Evolutionary conservation across 1,140 invertebrate genomes (phyloP), one percentile per base, ranked within the genome.

Genomic region (Trichoplusia ni): DNA sequence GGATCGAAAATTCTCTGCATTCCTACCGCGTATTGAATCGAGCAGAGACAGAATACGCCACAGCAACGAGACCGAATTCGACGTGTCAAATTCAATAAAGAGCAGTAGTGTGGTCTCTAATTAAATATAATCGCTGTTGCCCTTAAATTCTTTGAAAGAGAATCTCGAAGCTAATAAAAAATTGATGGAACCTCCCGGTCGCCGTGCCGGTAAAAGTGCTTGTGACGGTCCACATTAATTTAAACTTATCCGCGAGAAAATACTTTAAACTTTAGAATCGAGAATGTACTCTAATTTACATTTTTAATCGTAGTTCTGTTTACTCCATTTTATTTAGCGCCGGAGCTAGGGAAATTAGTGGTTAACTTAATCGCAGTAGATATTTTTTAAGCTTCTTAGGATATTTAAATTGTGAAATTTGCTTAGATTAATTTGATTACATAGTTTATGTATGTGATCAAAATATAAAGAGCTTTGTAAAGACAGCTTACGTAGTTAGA

Each of bases 161-260:
- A 79, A 77, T 77, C 66, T 77, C 67, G 54, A 64, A 73, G 60
- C 73, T 77, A 75, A 86, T 86, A 79, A 83, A 84, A 84, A 84
- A 84, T 81, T 82, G 71, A 86, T 72, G 63, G 65, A 47, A 63
- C 49, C 73, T 64, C 70, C 67, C 64, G 62, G 62, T 47, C 53
- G 61, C 31, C 58, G 42, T 60, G 60, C 69, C 63, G 60, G 64
- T 59, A 73, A 75, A 75, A 77, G 73, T 76, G 69, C 75, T 62
- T 69, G 71, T 75, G 74, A 82, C 78, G 70, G 60, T 74, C 71
- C 71, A 77, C 76, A 79, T 82, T 85, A 83, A 85, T 86, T 86
- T 82, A 82, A 84, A 82, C 71, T 84, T 84, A 81, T 79, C 77
- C 74, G 65, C 72, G 73, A 79, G 78, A 81, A 82, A 82, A 77